A percentile compares a stretch with the other conserved stretches of the same genome.
Conservation (phyloP, 2,888 invertebrate species). For the Amblyjoppa proteus region DNA sequence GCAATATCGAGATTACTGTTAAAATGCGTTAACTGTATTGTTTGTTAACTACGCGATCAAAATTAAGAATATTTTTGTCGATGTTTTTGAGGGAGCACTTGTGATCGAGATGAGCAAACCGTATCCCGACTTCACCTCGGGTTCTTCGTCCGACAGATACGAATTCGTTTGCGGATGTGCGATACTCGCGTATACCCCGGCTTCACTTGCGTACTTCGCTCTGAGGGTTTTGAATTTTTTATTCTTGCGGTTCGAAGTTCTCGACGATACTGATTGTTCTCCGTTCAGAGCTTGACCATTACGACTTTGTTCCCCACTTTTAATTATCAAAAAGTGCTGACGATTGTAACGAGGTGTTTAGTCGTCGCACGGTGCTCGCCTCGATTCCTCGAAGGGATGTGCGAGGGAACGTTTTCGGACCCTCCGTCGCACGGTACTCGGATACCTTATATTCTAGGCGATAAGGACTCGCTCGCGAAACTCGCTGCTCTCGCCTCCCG, state of each 20-base stretch:
- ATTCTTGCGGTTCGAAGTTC: too few relatives aligned
- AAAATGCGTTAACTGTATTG: neutral
- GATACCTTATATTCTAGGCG: slow-evolving; percentile 8
- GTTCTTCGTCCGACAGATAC: neutral
- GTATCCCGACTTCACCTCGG: neutral
- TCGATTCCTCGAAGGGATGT: neutral
- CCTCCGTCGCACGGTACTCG: neutral
- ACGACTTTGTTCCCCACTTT: too few relatives aligned
- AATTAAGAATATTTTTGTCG: neutral
- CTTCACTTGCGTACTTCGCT: slow-evolving; percentile 3
- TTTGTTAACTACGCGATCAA: neutral
- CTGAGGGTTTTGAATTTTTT: neutral
- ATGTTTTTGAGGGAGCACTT: neutral
- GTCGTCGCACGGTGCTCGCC: neutral
- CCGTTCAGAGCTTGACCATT: too few relatives aligned
- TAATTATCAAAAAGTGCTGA: neutral
- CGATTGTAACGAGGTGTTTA: neutral
- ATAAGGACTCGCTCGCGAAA: neutral
- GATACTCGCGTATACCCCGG: neutral
- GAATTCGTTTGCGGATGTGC: neutral
- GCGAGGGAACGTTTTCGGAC: slow-evolving; percentile 8
- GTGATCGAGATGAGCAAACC: neutral
- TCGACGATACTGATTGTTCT: too few relatives aligned
- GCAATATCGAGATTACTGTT: neutral
- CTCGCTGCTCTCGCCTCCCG: neutral